These are phyloP conservation scores for Eretmochelys imbricata DNA, from an alignment of 2,113 vertebrate species.

Conservation along the genomic window DNA sequence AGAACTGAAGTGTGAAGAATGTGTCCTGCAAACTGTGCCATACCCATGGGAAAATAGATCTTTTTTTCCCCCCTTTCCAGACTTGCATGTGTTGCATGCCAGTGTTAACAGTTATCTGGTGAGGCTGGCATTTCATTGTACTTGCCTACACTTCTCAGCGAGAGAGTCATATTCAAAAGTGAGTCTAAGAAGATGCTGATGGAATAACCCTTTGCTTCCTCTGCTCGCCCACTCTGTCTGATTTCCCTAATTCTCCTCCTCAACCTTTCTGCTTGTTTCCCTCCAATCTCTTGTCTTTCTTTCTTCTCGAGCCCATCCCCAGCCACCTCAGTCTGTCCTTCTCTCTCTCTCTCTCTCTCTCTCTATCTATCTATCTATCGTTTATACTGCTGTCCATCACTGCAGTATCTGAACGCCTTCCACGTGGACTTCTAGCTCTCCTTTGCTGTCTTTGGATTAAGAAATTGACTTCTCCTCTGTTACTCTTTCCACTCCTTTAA, in stretches of 20 bases:
- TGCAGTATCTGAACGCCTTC: background rate
- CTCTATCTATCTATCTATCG: no score
- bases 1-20: background rate
- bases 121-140: background rate
- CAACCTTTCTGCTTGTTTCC: background rate
- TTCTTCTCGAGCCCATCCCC: background rate
- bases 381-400: no score
- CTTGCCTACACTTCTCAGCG: background rate
- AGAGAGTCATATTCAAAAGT: background rate
- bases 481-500: background rate
- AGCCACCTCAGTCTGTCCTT: background rate
- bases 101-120: background rate
- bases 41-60: background rate
- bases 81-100: background rate
- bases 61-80: background rate
- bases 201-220: background rate
- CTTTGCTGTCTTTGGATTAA: background rate
- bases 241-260: background rate
- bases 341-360: fast-evolving
- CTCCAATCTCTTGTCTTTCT: background rate
- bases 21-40: background rate
- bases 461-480: background rate
- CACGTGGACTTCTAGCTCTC: background rate
- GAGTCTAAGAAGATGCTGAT: background rate
- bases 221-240: background rate